A percentile compares a stretch with the other conserved stretches of the same genome.
Evolutionary conservation across 2,888 invertebrate species (phyloP).

Genomic region (Deilephila porcellus): DNA sequence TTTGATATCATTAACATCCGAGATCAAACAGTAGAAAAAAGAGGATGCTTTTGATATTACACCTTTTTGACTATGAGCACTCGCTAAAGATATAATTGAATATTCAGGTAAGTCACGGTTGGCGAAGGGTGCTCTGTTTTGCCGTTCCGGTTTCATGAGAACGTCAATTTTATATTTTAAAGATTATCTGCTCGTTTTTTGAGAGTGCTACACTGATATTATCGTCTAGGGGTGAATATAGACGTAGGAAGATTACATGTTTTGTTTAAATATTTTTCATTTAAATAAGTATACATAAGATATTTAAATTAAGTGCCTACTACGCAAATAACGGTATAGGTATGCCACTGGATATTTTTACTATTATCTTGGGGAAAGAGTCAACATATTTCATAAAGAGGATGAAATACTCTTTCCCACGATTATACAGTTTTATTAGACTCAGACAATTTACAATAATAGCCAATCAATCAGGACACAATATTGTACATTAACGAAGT

Average conservation of each 20-base stretch:
- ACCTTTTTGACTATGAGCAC: constrained; percentile 44
- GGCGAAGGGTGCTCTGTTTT: constrained; percentile 21
- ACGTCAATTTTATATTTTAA: constrained; percentile 21
- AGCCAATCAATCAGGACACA: background rate
- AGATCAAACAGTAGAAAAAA: constrained; percentile 72
- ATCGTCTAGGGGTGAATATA: background rate
- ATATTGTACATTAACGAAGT: background rate
- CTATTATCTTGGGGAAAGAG: too few relatives aligned
- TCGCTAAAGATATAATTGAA: constrained; percentile 10
- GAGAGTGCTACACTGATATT: background rate
- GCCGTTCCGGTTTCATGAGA: background rate
- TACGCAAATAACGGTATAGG: too few relatives aligned
- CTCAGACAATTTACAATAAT: background rate
- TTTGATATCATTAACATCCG: constrained; percentile 71
- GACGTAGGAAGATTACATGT: too few relatives aligned
- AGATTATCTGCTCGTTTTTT: constrained; percentile 3
- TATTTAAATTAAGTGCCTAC: too few relatives aligned
- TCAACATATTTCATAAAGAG: too few relatives aligned
- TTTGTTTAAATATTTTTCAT: too few relatives aligned
- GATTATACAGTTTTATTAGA: background rate
- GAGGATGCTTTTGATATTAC: constrained; percentile 46
- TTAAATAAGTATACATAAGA: too few relatives aligned
- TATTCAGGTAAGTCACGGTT: constrained; percentile 18
- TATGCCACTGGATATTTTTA: too few relatives aligned
- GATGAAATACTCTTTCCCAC: too few relatives aligned